Evolutionary conservation across 2,113 vertebrate species (phyloP).

Genomic region (Burhinus oedicnemus): DNA sequence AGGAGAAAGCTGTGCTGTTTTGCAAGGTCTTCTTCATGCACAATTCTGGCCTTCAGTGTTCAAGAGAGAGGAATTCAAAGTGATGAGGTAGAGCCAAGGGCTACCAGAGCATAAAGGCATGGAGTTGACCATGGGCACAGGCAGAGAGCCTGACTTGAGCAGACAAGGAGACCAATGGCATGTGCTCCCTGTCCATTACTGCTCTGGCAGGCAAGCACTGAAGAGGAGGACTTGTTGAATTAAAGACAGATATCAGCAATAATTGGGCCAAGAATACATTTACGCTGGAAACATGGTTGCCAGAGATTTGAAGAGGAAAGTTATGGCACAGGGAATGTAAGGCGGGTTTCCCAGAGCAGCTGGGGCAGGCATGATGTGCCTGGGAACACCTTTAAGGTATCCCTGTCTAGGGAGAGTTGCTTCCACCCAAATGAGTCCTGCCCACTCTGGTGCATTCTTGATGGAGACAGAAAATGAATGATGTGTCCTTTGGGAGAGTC

Average conservation of each 20-base stretch:
- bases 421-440: not conserved
- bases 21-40: not conserved
- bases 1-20: not conserved
- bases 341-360: not conserved
- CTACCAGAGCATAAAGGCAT: not conserved
- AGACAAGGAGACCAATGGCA: not conserved
- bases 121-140: not conserved
- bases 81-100: not conserved
- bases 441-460: not conserved
- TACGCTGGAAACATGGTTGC: not conserved
- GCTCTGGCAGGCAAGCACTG: not conserved
- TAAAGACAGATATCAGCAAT: not conserved
- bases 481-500: not conserved
- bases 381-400: not conserved
- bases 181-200: not conserved
- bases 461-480: not conserved
- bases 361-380: not conserved
- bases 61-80: not conserved
- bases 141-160: not conserved
- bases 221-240: not conserved
- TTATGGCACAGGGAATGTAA: fast-evolving
- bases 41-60: not conserved
- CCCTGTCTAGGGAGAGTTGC: not conserved
- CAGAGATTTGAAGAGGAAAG: not conserved
- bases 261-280: not conserved